Evolutionary conservation across 1,140 invertebrate species (phyloP), one percentile per base, ranked within the genome.

Genomic region (Anoplolepis gracilipes): DNA sequence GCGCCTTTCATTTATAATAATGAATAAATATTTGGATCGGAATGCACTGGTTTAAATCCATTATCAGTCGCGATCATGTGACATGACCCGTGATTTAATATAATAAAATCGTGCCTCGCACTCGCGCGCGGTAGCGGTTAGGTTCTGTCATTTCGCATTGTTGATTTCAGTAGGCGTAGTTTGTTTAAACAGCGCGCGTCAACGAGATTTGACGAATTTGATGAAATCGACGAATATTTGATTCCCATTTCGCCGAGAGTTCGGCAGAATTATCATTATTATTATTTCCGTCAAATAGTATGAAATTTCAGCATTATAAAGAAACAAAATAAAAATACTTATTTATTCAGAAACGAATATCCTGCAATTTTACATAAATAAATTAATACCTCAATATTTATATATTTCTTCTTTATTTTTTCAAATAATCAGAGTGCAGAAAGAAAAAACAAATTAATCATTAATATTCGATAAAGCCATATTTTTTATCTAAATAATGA

Each of bases 1-100:
- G 57, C 16, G 75, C 75, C 64, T 77, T 77, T 77, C 36, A 77
- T 77, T 77, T 77, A 77, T 77, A 57, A 77, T 77, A 77, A 77
- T 77, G 57, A 77, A 77, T 77, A 77, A 77, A 77, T 77, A 77
- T 77, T 77, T 77, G 33, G 57, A 33, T 77, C 57, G 75, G 22
- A 42, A 64, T n/a, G 36, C 39, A 11, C 57, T 36, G 53, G 57
- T 77, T 39, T 25, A 28, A 77, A 77, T 77, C 36, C 57, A 77
- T 77, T 64, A 77, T 25, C 39, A 39, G 19, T 62, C 13, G 25
- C 25, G 22, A 61, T 25, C 57, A n/a, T 5, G 33, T 76, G 72
- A 76, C 33, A 10, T 33, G 53, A 42, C 0, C n/a, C 53, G 39
- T 57, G 36, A 77, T 77, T 77, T 46, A 77, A 77, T 77, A 77